Evolutionary conservation across 2,797 vertebrate genomes (phyloP), one percentile per base, ranked within the genome.

Genomic region (Anableps anableps): DNA sequence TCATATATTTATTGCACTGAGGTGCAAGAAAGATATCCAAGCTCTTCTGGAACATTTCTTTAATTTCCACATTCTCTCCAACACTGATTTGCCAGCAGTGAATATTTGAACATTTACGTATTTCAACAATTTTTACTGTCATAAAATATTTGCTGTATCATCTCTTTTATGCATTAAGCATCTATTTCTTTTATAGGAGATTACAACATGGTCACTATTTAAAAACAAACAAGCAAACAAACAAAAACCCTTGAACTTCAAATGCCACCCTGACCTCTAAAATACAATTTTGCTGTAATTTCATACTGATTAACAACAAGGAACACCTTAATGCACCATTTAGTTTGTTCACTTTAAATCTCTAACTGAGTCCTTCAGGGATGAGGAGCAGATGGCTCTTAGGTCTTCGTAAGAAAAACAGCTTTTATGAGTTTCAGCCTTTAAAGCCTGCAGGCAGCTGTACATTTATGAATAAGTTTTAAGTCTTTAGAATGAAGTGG

Each of bases 341-440:
- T 55, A 55, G 51, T 74, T 55, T 55, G 73, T 55, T 74, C 48
- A 55, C 50, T n/a, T 68, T 38, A 5, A 34, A 50, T 10, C 60
- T 50, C 34, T 58, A 34, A 38, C 50, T 47, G 53, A 45, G 29
- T 73, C 48, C 47, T 45, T 60, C 29, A 43, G 38, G 75, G 47
- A 38, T 1, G 23, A 68, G 45, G 6, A 66, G 58, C 60, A 50
- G 75, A 66, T 50, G 75, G 75, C 26, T 50, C 21, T 50, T 19
- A 48, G 41, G 29, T 34, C 19, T 47, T 76, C 31, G 4, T 31
- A 76, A 34, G 29, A 64, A 60, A 60, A 64, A 31, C 19, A 23
- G 31, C 3, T 50, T 76, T 64, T 47, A 50, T 48, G 60, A 36
- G 45, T 64, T 76, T 48, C 31, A 47, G 34, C 45, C 45, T 50